Conservation (phyloP, 1,140 invertebrate genomes). For the Papilio helenus region DNA sequence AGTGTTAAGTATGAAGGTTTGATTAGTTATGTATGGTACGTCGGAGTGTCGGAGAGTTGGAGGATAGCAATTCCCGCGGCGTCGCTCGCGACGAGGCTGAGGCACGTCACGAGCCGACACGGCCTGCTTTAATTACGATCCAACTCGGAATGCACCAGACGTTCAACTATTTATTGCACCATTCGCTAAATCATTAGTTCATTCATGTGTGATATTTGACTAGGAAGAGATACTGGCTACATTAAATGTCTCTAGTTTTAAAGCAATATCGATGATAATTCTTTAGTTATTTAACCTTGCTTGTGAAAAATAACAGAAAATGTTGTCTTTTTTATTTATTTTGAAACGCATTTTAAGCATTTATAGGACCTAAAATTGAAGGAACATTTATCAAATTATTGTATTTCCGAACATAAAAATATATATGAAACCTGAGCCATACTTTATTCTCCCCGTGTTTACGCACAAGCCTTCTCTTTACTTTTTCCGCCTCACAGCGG, state of each 20-base stretch:
- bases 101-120: not conserved
- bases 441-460: constrained; percentile 1
- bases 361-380: not conserved
- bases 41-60: not conserved
- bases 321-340: no score
- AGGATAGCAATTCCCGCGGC: constrained; percentile 14
- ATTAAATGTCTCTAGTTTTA: no score
- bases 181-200: constrained; percentile 11
- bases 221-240: not conserved
- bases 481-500: constrained; percentile 2
- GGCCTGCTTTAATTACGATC: constrained; percentile 13
- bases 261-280: no score
- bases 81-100: not conserved
- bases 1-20: not conserved
- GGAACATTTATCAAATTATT: not conserved
- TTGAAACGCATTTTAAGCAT: not conserved
- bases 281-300: no score
- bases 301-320: no score
- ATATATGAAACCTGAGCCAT: not conserved
- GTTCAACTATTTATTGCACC: constrained; percentile 14
- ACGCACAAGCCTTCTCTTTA: constrained; percentile 8
- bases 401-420: constrained; percentile 2
- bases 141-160: not conserved
- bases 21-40: constrained; percentile 1
- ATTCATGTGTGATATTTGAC: not conserved